These are phyloP conservation scores for Lycaon pictus DNA, from an alignment of 2,113 vertebrate species.

Conservation along the genomic window DNA sequence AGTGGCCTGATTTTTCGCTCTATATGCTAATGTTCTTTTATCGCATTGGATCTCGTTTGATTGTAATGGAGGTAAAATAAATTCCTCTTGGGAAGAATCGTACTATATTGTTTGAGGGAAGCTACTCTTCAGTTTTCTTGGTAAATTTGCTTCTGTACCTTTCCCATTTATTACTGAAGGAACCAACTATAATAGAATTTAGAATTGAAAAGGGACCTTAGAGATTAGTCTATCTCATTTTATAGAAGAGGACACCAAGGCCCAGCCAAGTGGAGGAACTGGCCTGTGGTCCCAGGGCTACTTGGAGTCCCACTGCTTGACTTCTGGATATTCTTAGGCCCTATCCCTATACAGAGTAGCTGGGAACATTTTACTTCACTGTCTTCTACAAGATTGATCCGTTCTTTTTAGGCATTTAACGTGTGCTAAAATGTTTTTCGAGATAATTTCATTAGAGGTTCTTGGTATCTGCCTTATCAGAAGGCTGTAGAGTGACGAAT, in stretches of 20 bases:
- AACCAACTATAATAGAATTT: background rate
- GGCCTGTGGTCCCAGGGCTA: background rate
- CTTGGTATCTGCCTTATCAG: background rate
- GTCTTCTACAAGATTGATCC: background rate
- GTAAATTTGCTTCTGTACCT: background rate
- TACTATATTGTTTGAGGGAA: slow-evolving; percentile 36
- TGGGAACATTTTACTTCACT: background rate
- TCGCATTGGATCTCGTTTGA: slow-evolving; percentile 16
- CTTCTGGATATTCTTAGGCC: background rate
- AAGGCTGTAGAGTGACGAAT: background rate
- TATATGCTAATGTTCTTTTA: background rate
- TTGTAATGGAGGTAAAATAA: background rate
- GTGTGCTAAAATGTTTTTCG: background rate
- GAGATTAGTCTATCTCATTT: background rate
- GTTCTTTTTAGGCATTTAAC: background rate
- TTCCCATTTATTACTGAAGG: background rate
- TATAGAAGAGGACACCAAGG: background rate
- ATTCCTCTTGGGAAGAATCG: slow-evolving; percentile 35
- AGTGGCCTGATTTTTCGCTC: background rate
- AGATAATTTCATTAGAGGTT: background rate
- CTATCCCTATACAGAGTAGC: accelerated
- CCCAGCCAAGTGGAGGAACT: background rate
- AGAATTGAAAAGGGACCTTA: background rate
- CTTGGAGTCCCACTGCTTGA: background rate
- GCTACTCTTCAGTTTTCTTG: background rate